A percentile compares a stretch with the other conserved stretches of the same genome.
These are phyloP conservation scores for Frankliniella fusca DNA, from an alignment of 2,888 invertebrate genomes.

Conservation along the genomic window DNA sequence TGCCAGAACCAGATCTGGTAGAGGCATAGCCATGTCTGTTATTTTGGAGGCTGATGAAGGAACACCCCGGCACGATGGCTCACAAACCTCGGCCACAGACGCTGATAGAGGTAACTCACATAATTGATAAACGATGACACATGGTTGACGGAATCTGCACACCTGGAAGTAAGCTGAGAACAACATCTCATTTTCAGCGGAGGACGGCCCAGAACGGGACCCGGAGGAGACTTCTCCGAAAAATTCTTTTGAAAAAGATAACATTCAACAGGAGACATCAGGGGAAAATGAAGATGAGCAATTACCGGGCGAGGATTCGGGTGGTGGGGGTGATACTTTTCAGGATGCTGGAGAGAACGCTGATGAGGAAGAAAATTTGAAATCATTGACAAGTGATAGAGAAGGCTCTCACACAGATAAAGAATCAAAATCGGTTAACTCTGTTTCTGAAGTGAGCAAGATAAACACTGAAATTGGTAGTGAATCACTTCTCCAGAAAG, in stretches of 20 bases:
- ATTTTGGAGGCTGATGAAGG: neutral
- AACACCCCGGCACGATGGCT: neutral
- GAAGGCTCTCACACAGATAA: neutral
- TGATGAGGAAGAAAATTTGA: slow-evolving; percentile 33
- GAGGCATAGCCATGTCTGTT: neutral
- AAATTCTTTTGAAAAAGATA: slow-evolving; percentile 1
- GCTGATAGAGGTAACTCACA: neutral
- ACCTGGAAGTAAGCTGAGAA: too few species aligned
- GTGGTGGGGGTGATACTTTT: slow-evolving; percentile 37
- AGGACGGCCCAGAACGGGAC: neutral
- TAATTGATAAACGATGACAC: neutral
- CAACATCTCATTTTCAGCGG: too few species aligned
- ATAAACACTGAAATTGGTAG: neutral
- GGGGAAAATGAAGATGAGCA: slow-evolving; percentile 36
- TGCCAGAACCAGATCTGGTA: neutral
- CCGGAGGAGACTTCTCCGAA: slow-evolving; percentile 27
- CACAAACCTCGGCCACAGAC: neutral
- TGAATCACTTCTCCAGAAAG: neutral
- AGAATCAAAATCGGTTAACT: neutral
- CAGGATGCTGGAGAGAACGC: slow-evolving; percentile 32
- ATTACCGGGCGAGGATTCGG: slow-evolving; percentile 36
- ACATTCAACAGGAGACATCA: neutral
- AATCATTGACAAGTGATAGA: neutral
- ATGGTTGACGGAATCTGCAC: too few species aligned
- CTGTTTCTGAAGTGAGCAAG: neutral